Base-by-base conservation (phyloP, 1,140 invertebrate genomes). In the Maniola jurtina region DNA sequence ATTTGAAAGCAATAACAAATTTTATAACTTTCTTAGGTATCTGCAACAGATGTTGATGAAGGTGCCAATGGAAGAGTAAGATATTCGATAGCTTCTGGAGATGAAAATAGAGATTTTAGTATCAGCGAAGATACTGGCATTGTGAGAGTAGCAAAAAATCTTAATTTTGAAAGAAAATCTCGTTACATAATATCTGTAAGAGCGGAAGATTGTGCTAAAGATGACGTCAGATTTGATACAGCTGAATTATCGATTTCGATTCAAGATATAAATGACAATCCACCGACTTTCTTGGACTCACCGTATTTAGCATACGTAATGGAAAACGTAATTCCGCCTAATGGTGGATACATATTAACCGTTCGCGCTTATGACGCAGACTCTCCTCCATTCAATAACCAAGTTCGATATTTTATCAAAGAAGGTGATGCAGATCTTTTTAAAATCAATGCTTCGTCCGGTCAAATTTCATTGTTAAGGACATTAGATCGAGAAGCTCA, bases 211-310 rank as follows among this genome's bases (percentile, higher is more conserved):
- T 96, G 95, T 79, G 96, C 96, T 1, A 92, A 93, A 56, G 94
- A 93, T 13, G 92, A 92, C 57, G 84, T 92, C 0, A 92, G 93
- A 62, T 93, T 92, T 68, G 96, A 97, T 81, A 95, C 94, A 6
- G 95, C 96, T 11, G 93, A 94, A 84, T 89, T 95, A 62, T 92
- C 93, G 47, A 94, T 95, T 70, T 93, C 91, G 40, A 94, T 99
- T 5, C 93, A 95, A 33, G 98, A 99, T 90, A 96, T 99, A 72
- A 99, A 99, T 88, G 98, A 99, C 90, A 98, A 98, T 80, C 94
- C 96, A 7, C 98, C 98, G 1, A 95, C 96, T 0, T 99, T 99
- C 83, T 88, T 97, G 42, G 95, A 97, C 88, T 98, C 97, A 0
- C 97, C 97, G 0, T 99, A 99, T 83, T 85, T 97, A 64, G 96